Evolutionary conservation across 2,888 invertebrate genomes (phyloP).

Genomic region (Spodoptera picta): DNA sequence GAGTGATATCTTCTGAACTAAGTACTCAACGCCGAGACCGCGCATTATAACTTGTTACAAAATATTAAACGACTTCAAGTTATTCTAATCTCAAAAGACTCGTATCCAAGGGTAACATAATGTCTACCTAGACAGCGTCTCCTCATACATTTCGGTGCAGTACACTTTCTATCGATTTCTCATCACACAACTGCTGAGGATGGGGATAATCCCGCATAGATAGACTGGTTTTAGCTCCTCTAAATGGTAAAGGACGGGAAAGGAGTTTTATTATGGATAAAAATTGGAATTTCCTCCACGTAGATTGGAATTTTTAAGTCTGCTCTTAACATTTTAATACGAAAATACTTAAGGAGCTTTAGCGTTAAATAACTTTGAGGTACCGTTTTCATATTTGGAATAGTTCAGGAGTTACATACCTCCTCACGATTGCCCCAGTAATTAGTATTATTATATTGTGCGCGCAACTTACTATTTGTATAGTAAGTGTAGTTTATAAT

Average conservation of each 20-base stretch:
- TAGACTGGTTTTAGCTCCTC: conserved; percentile 41
- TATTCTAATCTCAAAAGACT: conserved; percentile 25
- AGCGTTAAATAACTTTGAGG: conserved; percentile 23
- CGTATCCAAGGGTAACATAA: conserved; percentile 25
- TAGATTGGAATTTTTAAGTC: conserved; percentile 39
- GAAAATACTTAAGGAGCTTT: conserved; percentile 33
- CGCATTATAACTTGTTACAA: conserved; percentile 10
- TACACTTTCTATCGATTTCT: conserved; percentile 52
- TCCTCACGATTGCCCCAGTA: conserved; percentile 10
- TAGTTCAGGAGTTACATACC: conserved; percentile 19
- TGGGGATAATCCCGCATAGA: conserved; percentile 52
- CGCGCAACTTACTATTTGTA: conserved; percentile 4
- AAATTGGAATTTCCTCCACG: conserved; percentile 40
- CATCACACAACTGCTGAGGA: conserved; percentile 49
- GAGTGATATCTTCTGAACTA: conserved; percentile 7
- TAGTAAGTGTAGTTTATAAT: neutral
- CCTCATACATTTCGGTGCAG: conserved; percentile 37
- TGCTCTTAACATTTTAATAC: conserved; percentile 30
- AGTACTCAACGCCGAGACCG: conserved; percentile 11
- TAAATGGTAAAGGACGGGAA: conserved; percentile 39
- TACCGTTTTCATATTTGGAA: conserved; percentile 22
- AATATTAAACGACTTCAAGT: conserved; percentile 26
- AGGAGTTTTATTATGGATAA: conserved; percentile 36
- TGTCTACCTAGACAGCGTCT: conserved; percentile 50
- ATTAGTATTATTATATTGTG: conserved; percentile 10